phyloP scores from a whole-genome alignment of 2,113 vertebrate species.

The Murina feae region DNA sequence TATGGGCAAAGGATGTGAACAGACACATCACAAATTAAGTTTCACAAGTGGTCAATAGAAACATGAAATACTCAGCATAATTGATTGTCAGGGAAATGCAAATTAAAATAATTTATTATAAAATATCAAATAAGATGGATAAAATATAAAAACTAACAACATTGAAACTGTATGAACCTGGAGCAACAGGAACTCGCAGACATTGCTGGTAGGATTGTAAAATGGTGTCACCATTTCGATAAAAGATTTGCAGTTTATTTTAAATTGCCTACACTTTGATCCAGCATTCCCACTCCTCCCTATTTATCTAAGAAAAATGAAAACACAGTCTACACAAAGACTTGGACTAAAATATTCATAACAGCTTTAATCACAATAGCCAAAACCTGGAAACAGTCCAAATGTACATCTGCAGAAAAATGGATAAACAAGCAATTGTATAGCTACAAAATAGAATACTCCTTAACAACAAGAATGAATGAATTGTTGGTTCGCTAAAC shows the following conservation, averaged over 20 bases:
- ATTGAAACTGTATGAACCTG: background rate
- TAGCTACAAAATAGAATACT: background rate
- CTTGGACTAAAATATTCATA: background rate
- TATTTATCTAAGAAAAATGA: background rate
- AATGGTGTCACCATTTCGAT: background rate
- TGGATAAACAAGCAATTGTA: background rate
- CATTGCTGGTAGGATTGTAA: background rate
- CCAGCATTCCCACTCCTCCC: background rate
- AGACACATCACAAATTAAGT: background rate
- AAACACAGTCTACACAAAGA: background rate
- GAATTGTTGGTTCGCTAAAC: background rate
- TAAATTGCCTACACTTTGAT: background rate
- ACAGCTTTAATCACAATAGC: background rate
- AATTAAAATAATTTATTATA: background rate
- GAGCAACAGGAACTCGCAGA: background rate
- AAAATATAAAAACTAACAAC: background rate
- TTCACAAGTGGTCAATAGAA: background rate
- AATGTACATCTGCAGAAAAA: background rate
- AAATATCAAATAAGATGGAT: background rate
- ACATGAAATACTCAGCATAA: background rate
- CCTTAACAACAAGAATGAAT: background rate
- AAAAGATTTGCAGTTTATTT: background rate
- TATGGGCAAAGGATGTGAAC: background rate
- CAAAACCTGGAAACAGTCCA: background rate
- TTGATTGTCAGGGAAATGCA: background rate